Conservation (phyloP, 1,140 invertebrate species). For the Galleria mellonella region DNA sequence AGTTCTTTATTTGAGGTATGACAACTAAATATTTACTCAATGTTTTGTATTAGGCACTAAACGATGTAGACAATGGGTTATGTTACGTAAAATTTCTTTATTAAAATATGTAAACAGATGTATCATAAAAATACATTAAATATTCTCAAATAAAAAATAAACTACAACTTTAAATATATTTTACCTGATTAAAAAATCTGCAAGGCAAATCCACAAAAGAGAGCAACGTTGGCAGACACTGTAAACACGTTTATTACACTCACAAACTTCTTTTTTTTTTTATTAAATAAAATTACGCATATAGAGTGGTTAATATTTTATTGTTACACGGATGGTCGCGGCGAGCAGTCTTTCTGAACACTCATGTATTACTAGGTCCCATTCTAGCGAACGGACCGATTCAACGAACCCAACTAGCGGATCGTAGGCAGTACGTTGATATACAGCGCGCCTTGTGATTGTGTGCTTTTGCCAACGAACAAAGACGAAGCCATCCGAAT, state of each 20-base stretch:
- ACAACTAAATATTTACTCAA: too few relatives aligned
- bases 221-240: not conserved
- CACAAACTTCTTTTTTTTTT: too few relatives aligned
- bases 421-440: not conserved
- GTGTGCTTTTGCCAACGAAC: slow-evolving; percentile 31
- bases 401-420: slow-evolving; percentile 11
- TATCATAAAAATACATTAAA: too few relatives aligned
- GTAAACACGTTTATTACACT: not conserved
- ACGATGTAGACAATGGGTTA: too few relatives aligned
- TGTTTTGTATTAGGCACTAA: too few relatives aligned
- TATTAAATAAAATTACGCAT: too few relatives aligned
- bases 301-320: too few relatives aligned
- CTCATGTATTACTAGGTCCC: slow-evolving; percentile 16
- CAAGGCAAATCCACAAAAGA: slow-evolving; percentile 4
- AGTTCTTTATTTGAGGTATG: too few relatives aligned
- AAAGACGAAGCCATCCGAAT: slow-evolving; percentile 42
- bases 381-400: slow-evolving; percentile 12
- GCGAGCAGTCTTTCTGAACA: not conserved
- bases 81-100: too few relatives aligned
- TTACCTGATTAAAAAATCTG: slow-evolving; percentile 1
- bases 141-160: too few relatives aligned
- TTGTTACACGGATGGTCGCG: not conserved
- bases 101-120: too few relatives aligned
- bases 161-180: not conserved
- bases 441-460: slow-evolving; percentile 8